Conservation (phyloP, 2,888 invertebrate genomes). For the Phortica magna region DNA sequence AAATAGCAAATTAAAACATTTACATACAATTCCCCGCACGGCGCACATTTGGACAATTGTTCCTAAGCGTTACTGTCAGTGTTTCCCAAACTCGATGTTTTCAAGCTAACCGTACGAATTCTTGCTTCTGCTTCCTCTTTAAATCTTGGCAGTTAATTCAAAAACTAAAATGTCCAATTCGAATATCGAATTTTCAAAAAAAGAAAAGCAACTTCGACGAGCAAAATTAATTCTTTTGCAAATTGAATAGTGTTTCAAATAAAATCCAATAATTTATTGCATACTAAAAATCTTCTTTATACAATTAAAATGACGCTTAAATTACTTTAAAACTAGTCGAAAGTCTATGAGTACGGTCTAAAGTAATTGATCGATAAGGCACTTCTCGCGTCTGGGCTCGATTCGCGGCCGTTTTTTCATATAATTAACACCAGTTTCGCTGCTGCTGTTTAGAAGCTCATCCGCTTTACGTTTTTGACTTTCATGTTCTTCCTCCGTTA, state of each 20-base stretch:
- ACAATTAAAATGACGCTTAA: background rate
- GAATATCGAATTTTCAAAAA: no score
- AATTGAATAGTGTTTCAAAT: no score
- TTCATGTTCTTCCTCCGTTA: conserved; percentile 74
- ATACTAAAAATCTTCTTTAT: no score
- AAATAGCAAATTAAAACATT: background rate
- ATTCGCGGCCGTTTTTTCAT: conserved; percentile 66
- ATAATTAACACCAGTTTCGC: conserved; percentile 68
- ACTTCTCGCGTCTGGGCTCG: conserved; percentile 68
- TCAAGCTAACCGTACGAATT: no score
- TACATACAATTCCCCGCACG: background rate
- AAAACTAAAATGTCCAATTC: no score
- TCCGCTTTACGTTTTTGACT: conserved; percentile 70
- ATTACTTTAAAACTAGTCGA: background rate
- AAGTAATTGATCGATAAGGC: conserved; percentile 73
- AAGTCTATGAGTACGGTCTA: conserved; percentile 43
- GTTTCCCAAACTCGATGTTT: no score
- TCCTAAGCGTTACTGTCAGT: background rate
- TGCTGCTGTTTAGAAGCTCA: conserved; percentile 68
- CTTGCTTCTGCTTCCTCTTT: no score
- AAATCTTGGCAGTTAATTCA: no score
- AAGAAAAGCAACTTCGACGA: no score
- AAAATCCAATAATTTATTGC: no score
- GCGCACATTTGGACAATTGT: background rate
- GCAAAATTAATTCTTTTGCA: no score